Percentiles rank a stretch among this genome's conserved stretches.
These are phyloP conservation scores for Anguilla rostrata DNA, from an alignment of 2,113 vertebrate genomes.

Conservation along the genomic window DNA sequence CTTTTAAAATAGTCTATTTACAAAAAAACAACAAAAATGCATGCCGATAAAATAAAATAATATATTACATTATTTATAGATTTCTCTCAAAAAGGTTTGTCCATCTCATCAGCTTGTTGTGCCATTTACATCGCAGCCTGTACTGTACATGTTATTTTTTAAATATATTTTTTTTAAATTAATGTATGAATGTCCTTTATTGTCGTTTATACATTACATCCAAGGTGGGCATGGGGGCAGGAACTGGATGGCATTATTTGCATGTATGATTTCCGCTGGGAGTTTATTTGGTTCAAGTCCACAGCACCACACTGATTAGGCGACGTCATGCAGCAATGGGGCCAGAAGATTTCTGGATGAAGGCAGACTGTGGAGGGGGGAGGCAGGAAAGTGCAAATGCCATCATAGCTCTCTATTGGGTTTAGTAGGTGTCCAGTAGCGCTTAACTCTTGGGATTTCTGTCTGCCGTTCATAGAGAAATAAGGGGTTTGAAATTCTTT, in stretches of 20 bases:
- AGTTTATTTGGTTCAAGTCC: conserved; percentile 62
- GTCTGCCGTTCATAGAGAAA: conserved; percentile 63
- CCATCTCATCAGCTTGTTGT: conserved; percentile 85
- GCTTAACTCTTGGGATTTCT: conserved; percentile 34
- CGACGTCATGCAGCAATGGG: conserved; percentile 71
- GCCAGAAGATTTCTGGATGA: conserved; percentile 50
- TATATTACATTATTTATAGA: conserved; percentile 99
- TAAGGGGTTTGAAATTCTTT: conserved; percentile 42
- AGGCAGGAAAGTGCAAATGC: conserved; percentile 66
- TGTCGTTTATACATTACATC: conserved; percentile 47
- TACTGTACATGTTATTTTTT: conserved; percentile 72
- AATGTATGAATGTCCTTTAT: conserved; percentile 61
- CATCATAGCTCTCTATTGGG: conserved; percentile 62
- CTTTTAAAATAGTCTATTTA: conserved; percentile 84
- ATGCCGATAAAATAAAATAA: conserved; percentile 96
- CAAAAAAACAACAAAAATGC: conserved; percentile 81
- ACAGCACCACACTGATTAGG: conserved; percentile 64
- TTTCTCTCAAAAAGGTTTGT: conserved; percentile 86
- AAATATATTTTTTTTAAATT: conserved; percentile 44
- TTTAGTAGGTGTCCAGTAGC: conserved; percentile 60
- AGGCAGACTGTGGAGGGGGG: conserved; percentile 44
- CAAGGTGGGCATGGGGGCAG: conserved; percentile 48
- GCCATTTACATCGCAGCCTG: conserved; percentile 81
- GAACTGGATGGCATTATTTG: conserved; percentile 65
- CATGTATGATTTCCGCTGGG: conserved; percentile 62